Percentiles rank a stretch among this genome's conserved stretches.
These are phyloP conservation scores for Drosophila nr. medialis DNA, from an alignment of 2,888 invertebrate species.

Conservation along the genomic window DNA sequence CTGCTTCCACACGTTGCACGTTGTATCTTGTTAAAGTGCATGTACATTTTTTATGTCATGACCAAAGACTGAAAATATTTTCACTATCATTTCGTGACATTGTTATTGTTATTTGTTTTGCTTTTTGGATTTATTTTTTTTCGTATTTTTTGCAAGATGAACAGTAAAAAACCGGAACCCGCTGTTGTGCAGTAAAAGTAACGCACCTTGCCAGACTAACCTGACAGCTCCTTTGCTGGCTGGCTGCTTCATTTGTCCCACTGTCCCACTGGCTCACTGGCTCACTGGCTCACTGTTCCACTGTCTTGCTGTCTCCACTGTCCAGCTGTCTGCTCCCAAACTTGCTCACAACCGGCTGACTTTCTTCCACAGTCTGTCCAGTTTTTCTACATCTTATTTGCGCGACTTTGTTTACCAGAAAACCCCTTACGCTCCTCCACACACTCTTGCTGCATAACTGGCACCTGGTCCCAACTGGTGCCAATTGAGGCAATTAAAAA, in stretches of 20 bases:
- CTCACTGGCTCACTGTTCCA: constrained; percentile 21
- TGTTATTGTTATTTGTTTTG: constrained; percentile 64
- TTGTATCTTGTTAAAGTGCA: constrained; percentile 36
- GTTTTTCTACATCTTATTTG: constrained; percentile 72
- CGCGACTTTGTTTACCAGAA: constrained; percentile 66
- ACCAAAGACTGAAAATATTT: constrained; percentile 73
- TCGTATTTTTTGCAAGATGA: constrained; percentile 32
- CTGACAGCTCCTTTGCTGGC: constrained; percentile 62
- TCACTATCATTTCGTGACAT: constrained; percentile 74
- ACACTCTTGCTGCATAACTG: constrained; percentile 26
- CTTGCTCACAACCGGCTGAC: constrained; percentile 42
- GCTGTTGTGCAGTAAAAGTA: constrained; percentile 68
- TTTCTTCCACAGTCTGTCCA: constrained; percentile 74
- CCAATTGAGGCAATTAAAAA: constrained; percentile 64
- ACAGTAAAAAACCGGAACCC: constrained; percentile 39
- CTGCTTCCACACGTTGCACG: constrained; percentile 24
- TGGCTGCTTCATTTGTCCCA: constrained; percentile 32
- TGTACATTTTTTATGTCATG: constrained; percentile 64
- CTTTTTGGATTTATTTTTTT: constrained; percentile 35
- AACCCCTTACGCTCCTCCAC: constrained; percentile 41
- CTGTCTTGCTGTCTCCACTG: constrained; percentile 24
- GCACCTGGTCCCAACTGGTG: constrained; percentile 24
- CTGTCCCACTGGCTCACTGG: constrained; percentile 18
- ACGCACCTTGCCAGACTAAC: constrained; percentile 67
- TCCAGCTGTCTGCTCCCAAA: constrained; percentile 43